phyloP scores from a whole-genome alignment of 2,888 invertebrate genomes.

The Serripes groenlandicus region DNA sequence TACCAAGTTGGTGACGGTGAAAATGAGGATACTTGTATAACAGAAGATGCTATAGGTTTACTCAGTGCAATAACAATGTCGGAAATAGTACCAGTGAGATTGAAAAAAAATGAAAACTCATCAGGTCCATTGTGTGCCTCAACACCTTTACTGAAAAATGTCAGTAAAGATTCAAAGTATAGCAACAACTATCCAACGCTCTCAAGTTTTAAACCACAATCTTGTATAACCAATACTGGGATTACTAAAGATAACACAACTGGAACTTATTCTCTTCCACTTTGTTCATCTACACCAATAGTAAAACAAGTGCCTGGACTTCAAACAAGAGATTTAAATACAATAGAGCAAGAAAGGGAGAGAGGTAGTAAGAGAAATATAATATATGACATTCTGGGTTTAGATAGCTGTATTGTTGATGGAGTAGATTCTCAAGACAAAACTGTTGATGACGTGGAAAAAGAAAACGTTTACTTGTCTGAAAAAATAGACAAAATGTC shows the following conservation, averaged over 20 bases:
- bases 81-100: slow-evolving; percentile 7
- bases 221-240: neutral
- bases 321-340: slow-evolving; percentile 49
- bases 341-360: slow-evolving; percentile 15
- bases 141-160: slow-evolving; percentile 30
- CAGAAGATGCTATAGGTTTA: neutral
- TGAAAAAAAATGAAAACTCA: slow-evolving; percentile 19
- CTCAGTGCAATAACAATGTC: neutral
- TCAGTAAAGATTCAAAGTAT: neutral
- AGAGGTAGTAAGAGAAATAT: slow-evolving; percentile 6
- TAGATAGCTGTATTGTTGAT: slow-evolving; percentile 2
- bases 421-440: neutral
- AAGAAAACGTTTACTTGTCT: neutral
- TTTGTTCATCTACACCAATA: slow-evolving; percentile 40
- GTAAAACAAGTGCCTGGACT: slow-evolving; percentile 34
- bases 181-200: slow-evolving; percentile 11
- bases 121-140: slow-evolving; percentile 54
- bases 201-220: slow-evolving; percentile 21
- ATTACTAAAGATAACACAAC: neutral
- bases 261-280: slow-evolving; percentile 10
- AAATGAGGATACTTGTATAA: neutral
- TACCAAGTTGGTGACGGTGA: neutral
- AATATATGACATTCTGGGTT: slow-evolving; percentile 2
- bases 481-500: neutral
- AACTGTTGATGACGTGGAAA: neutral